Percentiles rank a stretch among this genome's conserved stretches.
Conservation (phyloP, 2,888 invertebrate species). For the Drosophila tanythrix region DNA sequence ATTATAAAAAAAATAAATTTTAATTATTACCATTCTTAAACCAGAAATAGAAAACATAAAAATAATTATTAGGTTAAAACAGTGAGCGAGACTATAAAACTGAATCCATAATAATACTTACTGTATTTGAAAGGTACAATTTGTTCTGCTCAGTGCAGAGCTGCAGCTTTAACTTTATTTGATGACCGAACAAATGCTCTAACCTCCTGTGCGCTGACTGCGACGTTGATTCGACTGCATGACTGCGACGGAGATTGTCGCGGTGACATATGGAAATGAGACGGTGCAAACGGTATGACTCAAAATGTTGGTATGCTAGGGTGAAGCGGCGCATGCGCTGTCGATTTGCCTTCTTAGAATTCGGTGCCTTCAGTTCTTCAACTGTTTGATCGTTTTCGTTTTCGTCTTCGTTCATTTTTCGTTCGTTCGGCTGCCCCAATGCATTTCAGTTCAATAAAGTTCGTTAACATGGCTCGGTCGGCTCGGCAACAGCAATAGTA, state of each 20-base stretch:
- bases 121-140: background rate
- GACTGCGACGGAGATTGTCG: slow-evolving; percentile 7
- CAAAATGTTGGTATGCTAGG: slow-evolving; percentile 65
- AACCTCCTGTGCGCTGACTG: slow-evolving; percentile 28
- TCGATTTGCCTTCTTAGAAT: slow-evolving; percentile 44
- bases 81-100: background rate
- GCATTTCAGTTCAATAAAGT: slow-evolving; percentile 63
- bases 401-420: slow-evolving; percentile 1
- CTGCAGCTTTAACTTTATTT: slow-evolving; percentile 11
- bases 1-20: background rate
- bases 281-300: slow-evolving; percentile 55
- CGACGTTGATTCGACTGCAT: slow-evolving; percentile 19
- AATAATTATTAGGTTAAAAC: background rate
- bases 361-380: slow-evolving; percentile 20
- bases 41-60: background rate
- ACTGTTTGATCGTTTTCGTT: slow-evolving; percentile 1
- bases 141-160: slow-evolving; percentile 34
- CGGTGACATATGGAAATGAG: slow-evolving; percentile 57
- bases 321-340: slow-evolving; percentile 47
- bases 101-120: background rate
- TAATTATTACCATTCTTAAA: background rate
- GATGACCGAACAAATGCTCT: slow-evolving; percentile 37
- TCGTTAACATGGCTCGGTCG: slow-evolving; percentile 56
- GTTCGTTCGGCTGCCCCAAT: slow-evolving; percentile 26
- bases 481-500: slow-evolving; percentile 5